phyloP scores from a whole-genome alignment of 2,797 vertebrate genomes.

The Furcifer pardalis region DNA sequence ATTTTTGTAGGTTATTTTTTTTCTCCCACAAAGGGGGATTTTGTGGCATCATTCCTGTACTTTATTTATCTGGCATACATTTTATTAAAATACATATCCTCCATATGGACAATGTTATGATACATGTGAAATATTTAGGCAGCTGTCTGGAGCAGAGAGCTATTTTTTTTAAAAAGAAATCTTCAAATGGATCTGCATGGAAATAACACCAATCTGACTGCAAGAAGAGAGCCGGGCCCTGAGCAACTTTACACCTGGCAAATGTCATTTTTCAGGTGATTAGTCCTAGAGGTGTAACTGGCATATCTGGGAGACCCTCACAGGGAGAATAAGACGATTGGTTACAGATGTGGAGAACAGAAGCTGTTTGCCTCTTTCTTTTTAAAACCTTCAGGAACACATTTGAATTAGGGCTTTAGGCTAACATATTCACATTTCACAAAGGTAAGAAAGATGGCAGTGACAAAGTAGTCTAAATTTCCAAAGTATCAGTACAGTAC shows the following conservation, averaged over 20 bases:
- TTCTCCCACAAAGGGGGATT: not conserved
- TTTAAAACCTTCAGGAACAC: not conserved
- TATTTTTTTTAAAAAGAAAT: not conserved
- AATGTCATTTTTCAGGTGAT: fast-evolving
- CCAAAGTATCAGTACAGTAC: not conserved
- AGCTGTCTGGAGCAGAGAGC: not conserved
- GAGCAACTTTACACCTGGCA: not conserved
- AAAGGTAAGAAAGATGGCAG: not conserved
- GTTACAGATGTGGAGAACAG: not conserved
- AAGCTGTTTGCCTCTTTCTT: not conserved
- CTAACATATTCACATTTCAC: not conserved
- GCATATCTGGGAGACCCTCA: not conserved
- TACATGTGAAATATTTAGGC: not conserved
- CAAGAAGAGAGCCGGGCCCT: not conserved
- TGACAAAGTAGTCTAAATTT: not conserved
- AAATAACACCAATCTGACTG: not conserved
- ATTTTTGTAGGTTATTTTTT: no score
- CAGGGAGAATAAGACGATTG: not conserved
- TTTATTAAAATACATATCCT: not conserved
- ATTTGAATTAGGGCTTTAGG: not conserved
- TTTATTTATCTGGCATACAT: not conserved
- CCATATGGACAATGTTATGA: fast-evolving
- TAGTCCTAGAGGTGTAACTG: not conserved
- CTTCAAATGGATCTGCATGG: not conserved
- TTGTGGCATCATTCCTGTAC: not conserved